Conservation (phyloP, 2,888 invertebrate species). For the Temnothorax rugatulus region DNA sequence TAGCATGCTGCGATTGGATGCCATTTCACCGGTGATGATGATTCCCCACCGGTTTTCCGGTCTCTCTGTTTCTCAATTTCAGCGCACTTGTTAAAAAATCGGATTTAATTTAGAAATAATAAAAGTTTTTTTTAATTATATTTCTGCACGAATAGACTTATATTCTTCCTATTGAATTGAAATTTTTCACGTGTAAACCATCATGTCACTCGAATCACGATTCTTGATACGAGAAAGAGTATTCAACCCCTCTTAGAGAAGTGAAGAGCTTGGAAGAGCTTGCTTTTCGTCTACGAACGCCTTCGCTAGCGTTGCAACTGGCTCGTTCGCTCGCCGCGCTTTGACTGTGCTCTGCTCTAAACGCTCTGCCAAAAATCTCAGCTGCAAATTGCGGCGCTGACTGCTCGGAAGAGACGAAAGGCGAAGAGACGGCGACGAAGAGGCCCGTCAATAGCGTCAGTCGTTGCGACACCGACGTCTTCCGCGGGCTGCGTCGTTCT, state of each 20-base stretch:
- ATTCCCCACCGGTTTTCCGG: neutral
- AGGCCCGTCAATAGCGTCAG: conserved; percentile 41
- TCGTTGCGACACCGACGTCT: conserved; percentile 49
- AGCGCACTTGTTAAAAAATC: conserved; percentile 11
- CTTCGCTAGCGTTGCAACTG: neutral
- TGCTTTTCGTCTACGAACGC: neutral
- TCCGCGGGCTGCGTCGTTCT: conserved; percentile 41
- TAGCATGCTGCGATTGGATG: conserved; percentile 49
- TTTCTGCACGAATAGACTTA: neutral
- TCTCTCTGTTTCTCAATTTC: neutral
- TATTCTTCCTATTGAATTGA: neutral
- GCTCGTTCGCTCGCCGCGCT: conserved; percentile 1
- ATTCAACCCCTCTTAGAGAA: neutral
- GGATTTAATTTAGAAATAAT: neutral
- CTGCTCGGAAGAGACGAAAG: conserved; percentile 22
- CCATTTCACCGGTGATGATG: conserved; percentile 51
- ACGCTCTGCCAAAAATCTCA: conserved; percentile 48
- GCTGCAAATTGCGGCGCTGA: conserved; percentile 26
- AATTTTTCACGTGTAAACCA: conserved; percentile 10
- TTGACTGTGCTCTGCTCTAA: conserved; percentile 21
- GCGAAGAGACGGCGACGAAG: neutral
- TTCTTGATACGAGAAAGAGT: neutral
- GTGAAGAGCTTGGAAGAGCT: neutral
- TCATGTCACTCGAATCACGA: conserved; percentile 1
- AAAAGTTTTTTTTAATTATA: conserved; percentile 4